phyloP scores from a whole-genome alignment of 1,140 invertebrate genomes.

The Chrysopa pallens region DNA sequence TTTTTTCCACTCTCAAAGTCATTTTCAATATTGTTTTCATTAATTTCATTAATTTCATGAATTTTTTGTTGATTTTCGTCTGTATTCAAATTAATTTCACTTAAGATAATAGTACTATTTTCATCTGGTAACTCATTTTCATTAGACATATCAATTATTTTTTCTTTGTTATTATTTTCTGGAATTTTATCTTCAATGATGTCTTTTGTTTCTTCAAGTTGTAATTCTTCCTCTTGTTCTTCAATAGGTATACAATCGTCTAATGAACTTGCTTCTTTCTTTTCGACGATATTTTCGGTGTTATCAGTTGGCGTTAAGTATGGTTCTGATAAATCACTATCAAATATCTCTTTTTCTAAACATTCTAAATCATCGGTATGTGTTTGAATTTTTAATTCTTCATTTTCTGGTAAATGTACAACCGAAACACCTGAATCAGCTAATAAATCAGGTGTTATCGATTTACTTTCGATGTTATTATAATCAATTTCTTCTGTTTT shows the following conservation, averaged over 20 bases:
- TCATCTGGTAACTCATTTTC: slow-evolving; percentile 8
- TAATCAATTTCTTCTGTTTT: slow-evolving; percentile 12
- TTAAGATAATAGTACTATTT: slow-evolving; percentile 25
- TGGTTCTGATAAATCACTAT: slow-evolving; percentile 20
- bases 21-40: too few relatives aligned
- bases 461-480: slow-evolving; percentile 11
- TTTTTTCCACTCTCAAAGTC: neutral
- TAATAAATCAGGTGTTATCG: slow-evolving; percentile 19
- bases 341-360: slow-evolving; percentile 14
- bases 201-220: slow-evolving; percentile 22
- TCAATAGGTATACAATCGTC: slow-evolving; percentile 7
- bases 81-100: slow-evolving; percentile 3
- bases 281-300: slow-evolving; percentile 13
- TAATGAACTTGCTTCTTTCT: slow-evolving; percentile 11
- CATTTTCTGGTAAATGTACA: slow-evolving; percentile 1
- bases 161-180: slow-evolving; percentile 25
- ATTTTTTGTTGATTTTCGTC: too few relatives aligned
- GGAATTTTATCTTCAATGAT: slow-evolving; percentile 27
- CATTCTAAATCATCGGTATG: slow-evolving; percentile 2
- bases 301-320: slow-evolving; percentile 19
- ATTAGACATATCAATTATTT: slow-evolving; percentile 1
- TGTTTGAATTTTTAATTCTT: neutral
- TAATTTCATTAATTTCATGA: too few relatives aligned
- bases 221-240: slow-evolving; percentile 1
- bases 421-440: neutral